Conservation (phyloP, 1,140 invertebrate species). For the Bilobella aurantiaca region DNA sequence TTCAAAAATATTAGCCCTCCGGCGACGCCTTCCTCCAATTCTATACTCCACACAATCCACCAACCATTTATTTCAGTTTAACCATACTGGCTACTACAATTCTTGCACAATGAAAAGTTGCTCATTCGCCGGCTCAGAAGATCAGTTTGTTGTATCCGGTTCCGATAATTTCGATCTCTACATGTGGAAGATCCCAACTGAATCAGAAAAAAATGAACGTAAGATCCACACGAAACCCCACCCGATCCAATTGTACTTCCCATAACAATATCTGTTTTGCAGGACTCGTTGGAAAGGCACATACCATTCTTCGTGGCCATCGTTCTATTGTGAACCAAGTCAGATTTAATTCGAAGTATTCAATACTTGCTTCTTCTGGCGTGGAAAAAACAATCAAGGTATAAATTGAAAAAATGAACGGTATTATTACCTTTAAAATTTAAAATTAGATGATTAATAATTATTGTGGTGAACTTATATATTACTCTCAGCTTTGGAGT, state of each 20-base stretch:
- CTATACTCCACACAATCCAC: conserved; percentile 60
- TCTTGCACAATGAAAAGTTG: conserved; percentile 96
- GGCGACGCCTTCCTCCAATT: conserved; percentile 70
- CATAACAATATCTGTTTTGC: conserved; percentile 13
- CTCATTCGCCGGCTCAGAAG: conserved; percentile 78
- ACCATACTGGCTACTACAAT: conserved; percentile 85
- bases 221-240: too few relatives aligned
- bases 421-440: not conserved
- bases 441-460: not conserved
- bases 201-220: conserved; percentile 41
- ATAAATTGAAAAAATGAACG: too few relatives aligned
- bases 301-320: conserved; percentile 76
- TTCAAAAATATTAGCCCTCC: conserved; percentile 64
- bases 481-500: conserved; percentile 72
- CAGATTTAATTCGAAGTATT: conserved; percentile 71
- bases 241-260: too few relatives aligned
- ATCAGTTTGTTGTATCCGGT: conserved; percentile 79
- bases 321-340: conserved; percentile 94
- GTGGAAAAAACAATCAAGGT: conserved; percentile 87
- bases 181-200: conserved; percentile 69
- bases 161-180: conserved; percentile 93
- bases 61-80: conserved; percentile 68
- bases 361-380: conserved; percentile 80
- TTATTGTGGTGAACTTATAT: too few relatives aligned
- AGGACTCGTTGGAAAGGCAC: conserved; percentile 55